phyloP scores from a whole-genome alignment of 2,888 invertebrate genomes.

The Bursaphelenchus okinawaensis region DNA sequence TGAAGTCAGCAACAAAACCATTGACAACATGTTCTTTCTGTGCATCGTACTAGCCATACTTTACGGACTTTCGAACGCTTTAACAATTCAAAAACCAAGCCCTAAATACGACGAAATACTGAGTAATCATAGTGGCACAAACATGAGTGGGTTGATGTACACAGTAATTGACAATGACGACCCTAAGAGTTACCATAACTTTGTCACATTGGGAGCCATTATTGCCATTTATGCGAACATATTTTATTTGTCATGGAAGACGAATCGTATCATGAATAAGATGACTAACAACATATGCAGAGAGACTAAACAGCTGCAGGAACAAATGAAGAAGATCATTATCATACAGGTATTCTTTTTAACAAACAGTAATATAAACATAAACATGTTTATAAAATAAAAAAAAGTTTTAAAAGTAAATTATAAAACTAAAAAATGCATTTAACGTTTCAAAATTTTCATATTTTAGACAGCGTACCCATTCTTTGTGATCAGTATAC shows the following conservation, averaged over 20 bases:
- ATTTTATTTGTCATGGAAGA: neutral
- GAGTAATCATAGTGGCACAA: neutral
- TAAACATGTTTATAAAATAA: no score
- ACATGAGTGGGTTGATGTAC: neutral
- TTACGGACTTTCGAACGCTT: neutral
- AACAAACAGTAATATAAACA: no score
- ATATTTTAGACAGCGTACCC: neutral
- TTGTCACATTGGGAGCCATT: neutral
- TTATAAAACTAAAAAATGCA: no score
- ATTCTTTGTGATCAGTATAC: neutral
- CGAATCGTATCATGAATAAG: neutral
- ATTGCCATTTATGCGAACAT: neutral
- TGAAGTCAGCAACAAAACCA: neutral
- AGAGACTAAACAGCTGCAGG: neutral
- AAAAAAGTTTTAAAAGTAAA: no score
- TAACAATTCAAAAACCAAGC: neutral
- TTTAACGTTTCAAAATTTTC: no score
- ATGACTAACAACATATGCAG: neutral
- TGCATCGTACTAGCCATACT: neutral
- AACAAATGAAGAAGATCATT: neutral
- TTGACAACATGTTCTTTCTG: neutral
- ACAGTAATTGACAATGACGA: neutral
- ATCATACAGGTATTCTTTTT: neutral
- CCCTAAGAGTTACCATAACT: no score
- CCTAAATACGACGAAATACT: neutral